phyloP scores from a whole-genome alignment of 2,888 invertebrate species.

The Cheilosia impressa region DNA sequence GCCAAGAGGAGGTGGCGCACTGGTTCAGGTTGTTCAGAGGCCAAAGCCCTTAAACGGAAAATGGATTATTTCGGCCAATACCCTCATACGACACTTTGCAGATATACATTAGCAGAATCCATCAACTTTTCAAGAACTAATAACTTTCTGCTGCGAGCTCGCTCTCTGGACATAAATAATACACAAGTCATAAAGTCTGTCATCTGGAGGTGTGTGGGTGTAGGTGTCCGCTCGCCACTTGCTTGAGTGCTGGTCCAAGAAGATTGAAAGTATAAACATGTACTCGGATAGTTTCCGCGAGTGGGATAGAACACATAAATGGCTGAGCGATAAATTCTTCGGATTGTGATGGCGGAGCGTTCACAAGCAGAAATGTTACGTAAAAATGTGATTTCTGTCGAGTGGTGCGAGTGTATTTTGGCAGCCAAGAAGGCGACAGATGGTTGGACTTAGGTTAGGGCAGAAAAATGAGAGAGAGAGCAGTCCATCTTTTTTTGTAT shows the following conservation, averaged over 20 bases:
- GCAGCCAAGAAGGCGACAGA: constrained; percentile 16
- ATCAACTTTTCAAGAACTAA: constrained; percentile 29
- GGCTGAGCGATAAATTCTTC: constrained; percentile 3
- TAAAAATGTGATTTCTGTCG: constrained; percentile 3
- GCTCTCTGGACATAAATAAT: neutral
- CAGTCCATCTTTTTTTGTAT: neutral
- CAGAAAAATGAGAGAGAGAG: too few species aligned
- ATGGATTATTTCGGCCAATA: too few species aligned
- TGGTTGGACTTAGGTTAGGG: neutral
- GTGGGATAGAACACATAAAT: neutral
- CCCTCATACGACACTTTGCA: neutral
- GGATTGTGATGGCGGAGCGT: neutral
- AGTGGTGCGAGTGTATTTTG: neutral
- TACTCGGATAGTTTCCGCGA: neutral
- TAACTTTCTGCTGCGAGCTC: neutral
- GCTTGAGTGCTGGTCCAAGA: constrained; percentile 22
- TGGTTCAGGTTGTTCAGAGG: too few species aligned
- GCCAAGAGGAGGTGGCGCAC: too few species aligned
- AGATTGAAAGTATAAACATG: constrained; percentile 9
- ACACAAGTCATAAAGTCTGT: constrained; percentile 29
- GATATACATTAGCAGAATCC: neutral
- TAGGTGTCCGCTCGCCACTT: constrained; percentile 18
- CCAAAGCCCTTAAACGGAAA: too few species aligned
- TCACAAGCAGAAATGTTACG: neutral
- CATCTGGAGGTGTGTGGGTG: constrained; percentile 15